phyloP scores from a whole-genome alignment of 2,797 vertebrate genomes.

The Cottoperca gobio region DNA sequence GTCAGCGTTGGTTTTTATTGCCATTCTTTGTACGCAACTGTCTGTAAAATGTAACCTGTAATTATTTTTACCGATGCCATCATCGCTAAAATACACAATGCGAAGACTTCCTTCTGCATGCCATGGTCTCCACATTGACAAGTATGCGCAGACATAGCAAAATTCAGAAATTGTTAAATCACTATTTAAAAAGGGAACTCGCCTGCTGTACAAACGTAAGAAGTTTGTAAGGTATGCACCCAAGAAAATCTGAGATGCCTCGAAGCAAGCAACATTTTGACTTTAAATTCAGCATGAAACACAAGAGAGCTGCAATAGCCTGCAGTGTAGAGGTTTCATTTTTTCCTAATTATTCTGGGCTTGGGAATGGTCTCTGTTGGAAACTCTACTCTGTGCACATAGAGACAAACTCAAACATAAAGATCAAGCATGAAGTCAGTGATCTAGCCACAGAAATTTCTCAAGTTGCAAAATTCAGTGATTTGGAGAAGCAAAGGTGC shows the following conservation, averaged over 20 bases:
- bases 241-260: slow-evolving; percentile 3
- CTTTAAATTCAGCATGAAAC: slow-evolving; percentile 1
- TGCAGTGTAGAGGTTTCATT: not conserved
- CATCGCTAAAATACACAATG: slow-evolving; percentile 32
- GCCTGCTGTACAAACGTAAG: slow-evolving; percentile 21
- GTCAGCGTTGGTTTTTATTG: slow-evolving; percentile 40
- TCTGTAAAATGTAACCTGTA: slow-evolving; percentile 43
- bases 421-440: not conserved
- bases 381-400: not conserved
- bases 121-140: slow-evolving; percentile 29
- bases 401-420: slow-evolving; percentile 1
- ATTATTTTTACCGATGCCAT: slow-evolving; percentile 52
- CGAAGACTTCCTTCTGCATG: slow-evolving; percentile 23
- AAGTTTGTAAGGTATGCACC: slow-evolving; percentile 13
- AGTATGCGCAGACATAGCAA: slow-evolving; percentile 18
- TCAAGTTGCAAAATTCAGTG: not conserved
- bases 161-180: slow-evolving; percentile 31
- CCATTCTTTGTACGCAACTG: slow-evolving; percentile 38
- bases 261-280: slow-evolving; percentile 4
- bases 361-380: not conserved
- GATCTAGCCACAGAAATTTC: not conserved
- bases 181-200: slow-evolving; percentile 27
- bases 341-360: slow-evolving; percentile 20
- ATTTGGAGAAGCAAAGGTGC: slow-evolving; percentile 9
- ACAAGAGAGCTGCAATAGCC: not conserved